Evolutionary conservation across 2,888 invertebrate species (phyloP), one percentile per base, ranked within the genome.

Genomic region (Antitype chi): DNA sequence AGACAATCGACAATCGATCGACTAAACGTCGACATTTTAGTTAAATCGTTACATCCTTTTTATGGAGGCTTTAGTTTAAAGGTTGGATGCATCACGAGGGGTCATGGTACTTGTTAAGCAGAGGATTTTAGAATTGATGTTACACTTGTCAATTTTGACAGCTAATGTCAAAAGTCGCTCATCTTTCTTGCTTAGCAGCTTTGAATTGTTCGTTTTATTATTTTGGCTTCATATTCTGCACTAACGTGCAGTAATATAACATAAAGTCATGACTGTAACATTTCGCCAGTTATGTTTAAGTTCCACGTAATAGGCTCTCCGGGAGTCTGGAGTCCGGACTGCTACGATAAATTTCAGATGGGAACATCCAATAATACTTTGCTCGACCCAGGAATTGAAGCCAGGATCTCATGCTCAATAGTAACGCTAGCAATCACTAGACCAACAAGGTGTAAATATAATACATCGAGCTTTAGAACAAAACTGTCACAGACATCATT

Each of bases 21-120:
- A 38, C 68, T 69, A 17, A 71, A 68, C 70, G 43, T 84, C 78
- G 81, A 86, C 76, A 85, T 84, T 82, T 74, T 60, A 72, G 47
- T 70, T 75, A 76, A 75, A 83, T 70, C n/a, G 68, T 49, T 78
- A 81, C 81, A 88, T 88, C 87, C 87, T 88, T 87, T 80, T 84
- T 78, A 60, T 57, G 25, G 67, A 80, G 60, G 72, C n/a, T 76
- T 70, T 13, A 17, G 11, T 74, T 71, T 64, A 81, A 87, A 88
- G 87, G 88, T 88, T 85, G 69, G 28, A 32, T 66, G 32, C 68
- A 59, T 77, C 87, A 87, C 87, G 85, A 75, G 53, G n/a, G 68
- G 84, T 70, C 71, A 74, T 53, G 79, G n/a, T 59, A 76, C 71
- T 70, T 49, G 15, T 79, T 49, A 17, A 55, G 55, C 55, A 9